These are phyloP conservation scores for Pelobates fuscus DNA, from an alignment of 2,113 vertebrate species.

Conservation along the genomic window DNA sequence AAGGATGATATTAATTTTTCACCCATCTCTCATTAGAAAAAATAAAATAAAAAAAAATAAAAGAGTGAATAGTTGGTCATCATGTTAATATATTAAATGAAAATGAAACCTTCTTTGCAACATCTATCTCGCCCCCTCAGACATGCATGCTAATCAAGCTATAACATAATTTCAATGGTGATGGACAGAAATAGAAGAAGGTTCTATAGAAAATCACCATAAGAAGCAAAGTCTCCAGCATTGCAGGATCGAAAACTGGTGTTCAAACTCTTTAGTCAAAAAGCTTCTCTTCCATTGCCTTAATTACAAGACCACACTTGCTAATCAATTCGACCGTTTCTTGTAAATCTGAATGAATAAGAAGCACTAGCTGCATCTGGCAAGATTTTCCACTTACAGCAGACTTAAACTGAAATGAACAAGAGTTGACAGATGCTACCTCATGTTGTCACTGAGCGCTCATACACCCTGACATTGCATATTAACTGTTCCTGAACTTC, in stretches of 20 bases:
- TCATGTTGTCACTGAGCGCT: constrained; percentile 44
- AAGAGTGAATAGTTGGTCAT: no score
- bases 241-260: background rate
- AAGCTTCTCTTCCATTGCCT: background rate
- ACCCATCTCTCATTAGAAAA: no score
- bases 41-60: no score
- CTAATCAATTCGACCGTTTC: constrained; percentile 13
- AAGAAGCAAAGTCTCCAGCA: background rate
- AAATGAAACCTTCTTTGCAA: no score
- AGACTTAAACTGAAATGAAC: constrained; percentile 49
- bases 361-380: background rate
- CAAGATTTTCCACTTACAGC: constrained; percentile 20
- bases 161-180: no score
- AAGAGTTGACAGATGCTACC: constrained; percentile 51
- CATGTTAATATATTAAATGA: no score
- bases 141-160: no score
- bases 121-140: no score
- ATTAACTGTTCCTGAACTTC: constrained; percentile 45
- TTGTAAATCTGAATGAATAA: background rate
- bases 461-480: constrained; percentile 40
- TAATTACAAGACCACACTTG: background rate
- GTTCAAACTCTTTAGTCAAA: background rate
- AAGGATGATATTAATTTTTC: no score
- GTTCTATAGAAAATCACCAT: background rate
- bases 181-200: no score